A percentile compares a stretch with the other conserved stretches of the same genome.
Conservation (phyloP, 1,140 invertebrate genomes). For the Ceratina australensis region DNA sequence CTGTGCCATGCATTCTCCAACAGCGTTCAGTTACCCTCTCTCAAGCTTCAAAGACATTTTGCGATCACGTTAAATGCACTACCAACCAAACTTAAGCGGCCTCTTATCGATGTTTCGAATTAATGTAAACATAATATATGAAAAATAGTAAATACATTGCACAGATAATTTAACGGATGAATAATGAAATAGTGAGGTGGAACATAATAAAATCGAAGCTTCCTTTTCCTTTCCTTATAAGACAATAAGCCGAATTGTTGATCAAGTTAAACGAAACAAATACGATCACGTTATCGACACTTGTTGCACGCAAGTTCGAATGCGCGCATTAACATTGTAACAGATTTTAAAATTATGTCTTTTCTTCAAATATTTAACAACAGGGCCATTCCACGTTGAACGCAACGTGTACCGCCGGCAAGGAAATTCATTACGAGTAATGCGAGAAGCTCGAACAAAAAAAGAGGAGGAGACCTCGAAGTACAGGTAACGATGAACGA, state of each 20-base stretch:
- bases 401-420: neutral
- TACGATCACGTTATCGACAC: neutral
- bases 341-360: slow-evolving; percentile 3
- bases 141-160: slow-evolving; percentile 21
- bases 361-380: slow-evolving; percentile 18
- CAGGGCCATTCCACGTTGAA: neutral
- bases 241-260: neutral
- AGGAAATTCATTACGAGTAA: slow-evolving; percentile 5
- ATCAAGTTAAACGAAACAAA: neutral
- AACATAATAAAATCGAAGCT: neutral
- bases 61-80: too few relatives aligned
- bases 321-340: neutral
- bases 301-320: neutral
- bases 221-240: neutral
- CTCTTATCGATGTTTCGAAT: neutral
- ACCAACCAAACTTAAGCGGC: too few relatives aligned
- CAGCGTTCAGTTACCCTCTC: neutral
- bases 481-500: slow-evolving; percentile 7
- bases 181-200: neutral
- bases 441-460: neutral
- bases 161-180: neutral
- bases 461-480: slow-evolving; percentile 2
- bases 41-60: neutral
- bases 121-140: neutral
- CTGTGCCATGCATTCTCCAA: slow-evolving; percentile 47